Percentiles rank a stretch among this genome's conserved stretches.
Conservation (phyloP, 2,888 invertebrate species). For the Stratiomys singularior region DNA sequence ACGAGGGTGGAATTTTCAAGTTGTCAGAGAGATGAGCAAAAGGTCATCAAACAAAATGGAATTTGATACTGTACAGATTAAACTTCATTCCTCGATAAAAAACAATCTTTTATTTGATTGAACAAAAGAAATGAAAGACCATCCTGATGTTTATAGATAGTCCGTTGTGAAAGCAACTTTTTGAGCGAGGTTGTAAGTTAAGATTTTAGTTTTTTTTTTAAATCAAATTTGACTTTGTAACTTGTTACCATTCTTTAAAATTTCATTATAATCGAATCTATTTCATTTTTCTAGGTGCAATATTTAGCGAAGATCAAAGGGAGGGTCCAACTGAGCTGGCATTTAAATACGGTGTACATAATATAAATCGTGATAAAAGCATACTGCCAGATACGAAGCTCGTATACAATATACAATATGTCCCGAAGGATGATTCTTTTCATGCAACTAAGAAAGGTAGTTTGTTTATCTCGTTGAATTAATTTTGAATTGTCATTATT, state of each 20-base stretch:
- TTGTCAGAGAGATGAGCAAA: too few species aligned
- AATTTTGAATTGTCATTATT: too few species aligned
- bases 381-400: constrained; percentile 87
- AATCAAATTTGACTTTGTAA: background rate
- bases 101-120: too few species aligned
- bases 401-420: constrained; percentile 93
- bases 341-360: constrained; percentile 94
- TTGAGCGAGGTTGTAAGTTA: too few species aligned
- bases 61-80: too few species aligned
- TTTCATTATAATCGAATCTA: background rate
- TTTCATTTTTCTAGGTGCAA: constrained; percentile 83
- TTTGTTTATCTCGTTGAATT: constrained; percentile 34
- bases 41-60: too few species aligned
- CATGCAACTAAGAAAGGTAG: constrained; percentile 90
- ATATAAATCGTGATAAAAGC: constrained; percentile 87
- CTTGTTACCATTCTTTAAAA: background rate
- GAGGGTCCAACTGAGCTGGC: constrained; percentile 89
- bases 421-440: constrained; percentile 89
- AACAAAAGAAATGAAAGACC: too few species aligned
- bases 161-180: too few species aligned
- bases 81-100: too few species aligned
- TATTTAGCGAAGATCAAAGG: constrained; percentile 90
- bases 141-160: too few species aligned
- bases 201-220: too few species aligned
- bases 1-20: too few species aligned